A percentile compares a stretch with the other conserved stretches of the same genome.
Conservation (phyloP, 2,797 vertebrate species). For the Enteromius argenteus region DNA sequence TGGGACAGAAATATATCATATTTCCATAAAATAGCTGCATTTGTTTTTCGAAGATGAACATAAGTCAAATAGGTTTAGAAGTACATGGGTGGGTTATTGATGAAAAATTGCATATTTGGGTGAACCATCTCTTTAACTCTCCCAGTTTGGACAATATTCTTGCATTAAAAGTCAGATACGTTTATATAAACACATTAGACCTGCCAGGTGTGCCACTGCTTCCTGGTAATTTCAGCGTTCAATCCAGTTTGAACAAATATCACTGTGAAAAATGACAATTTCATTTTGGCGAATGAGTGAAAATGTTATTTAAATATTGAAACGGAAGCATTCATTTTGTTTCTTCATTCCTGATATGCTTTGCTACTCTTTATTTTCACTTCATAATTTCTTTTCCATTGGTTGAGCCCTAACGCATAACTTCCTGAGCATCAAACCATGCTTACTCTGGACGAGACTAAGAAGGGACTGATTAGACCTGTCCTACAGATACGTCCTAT, state of each 20-base stretch:
- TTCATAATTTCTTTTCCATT: conserved; percentile 74
- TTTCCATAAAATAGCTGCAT: not conserved
- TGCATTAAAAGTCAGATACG: not conserved
- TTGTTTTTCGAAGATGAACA: not conserved
- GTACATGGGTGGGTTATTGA: not conserved
- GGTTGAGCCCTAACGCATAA: conserved; percentile 74
- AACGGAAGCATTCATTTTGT: conserved; percentile 82
- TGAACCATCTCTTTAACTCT: not conserved
- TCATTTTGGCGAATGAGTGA: not conserved
- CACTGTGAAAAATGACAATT: not conserved
- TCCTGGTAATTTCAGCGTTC: not conserved
- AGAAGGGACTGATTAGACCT: conserved; percentile 83
- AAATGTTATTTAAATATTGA: not conserved
- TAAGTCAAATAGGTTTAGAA: not conserved
- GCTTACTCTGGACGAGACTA: conserved; percentile 77
- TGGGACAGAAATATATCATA: not conserved
- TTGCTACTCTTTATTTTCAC: conserved; percentile 80
- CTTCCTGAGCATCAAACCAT: conserved; percentile 84
- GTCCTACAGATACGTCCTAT: conserved; percentile 91
- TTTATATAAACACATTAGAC: not conserved
- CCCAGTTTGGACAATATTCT: not conserved
- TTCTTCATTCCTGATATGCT: conserved; percentile 81
- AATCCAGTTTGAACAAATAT: not conserved
- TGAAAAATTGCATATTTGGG: not conserved
- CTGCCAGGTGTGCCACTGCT: conserved; percentile 14